Percentiles rank a stretch among this genome's conserved stretches.
Evolutionary conservation across 2,113 vertebrate species (phyloP).

Genomic region (Crotalus horridus): DNA sequence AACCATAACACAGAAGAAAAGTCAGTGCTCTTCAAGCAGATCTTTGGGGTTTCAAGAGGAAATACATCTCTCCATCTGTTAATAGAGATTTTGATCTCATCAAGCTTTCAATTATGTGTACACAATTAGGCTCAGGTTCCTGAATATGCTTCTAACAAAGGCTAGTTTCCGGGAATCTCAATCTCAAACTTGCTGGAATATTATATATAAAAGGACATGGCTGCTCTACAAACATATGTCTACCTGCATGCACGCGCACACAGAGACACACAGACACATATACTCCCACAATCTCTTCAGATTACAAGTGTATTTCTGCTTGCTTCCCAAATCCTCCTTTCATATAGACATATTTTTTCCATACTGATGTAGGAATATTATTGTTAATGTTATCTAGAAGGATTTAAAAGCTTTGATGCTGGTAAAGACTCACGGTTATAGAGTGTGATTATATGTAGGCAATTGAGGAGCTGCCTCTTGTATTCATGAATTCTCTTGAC

Average conservation of each 20-base stretch:
- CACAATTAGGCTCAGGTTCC: neutral
- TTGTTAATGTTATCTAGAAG: neutral
- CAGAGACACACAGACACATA: neutral
- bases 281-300: neutral
- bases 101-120: neutral
- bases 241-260: too few species aligned
- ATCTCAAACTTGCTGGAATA: neutral
- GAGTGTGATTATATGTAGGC: conserved; percentile 79
- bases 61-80: neutral
- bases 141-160: neutral
- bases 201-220: neutral
- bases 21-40: neutral
- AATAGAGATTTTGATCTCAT: neutral
- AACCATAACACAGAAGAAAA: too few species aligned
- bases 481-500: conserved; percentile 90
- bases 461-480: conserved; percentile 85
- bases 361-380: neutral
- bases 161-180: neutral
- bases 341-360: neutral
- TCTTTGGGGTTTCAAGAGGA: neutral
- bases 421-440: conserved; percentile 79
- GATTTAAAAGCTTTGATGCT: neutral
- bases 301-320: neutral
- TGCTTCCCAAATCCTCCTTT: neutral
- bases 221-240: neutral